phyloP scores from a whole-genome alignment of 2,888 invertebrate species.

The Scelioninae gen. 2 region DNA sequence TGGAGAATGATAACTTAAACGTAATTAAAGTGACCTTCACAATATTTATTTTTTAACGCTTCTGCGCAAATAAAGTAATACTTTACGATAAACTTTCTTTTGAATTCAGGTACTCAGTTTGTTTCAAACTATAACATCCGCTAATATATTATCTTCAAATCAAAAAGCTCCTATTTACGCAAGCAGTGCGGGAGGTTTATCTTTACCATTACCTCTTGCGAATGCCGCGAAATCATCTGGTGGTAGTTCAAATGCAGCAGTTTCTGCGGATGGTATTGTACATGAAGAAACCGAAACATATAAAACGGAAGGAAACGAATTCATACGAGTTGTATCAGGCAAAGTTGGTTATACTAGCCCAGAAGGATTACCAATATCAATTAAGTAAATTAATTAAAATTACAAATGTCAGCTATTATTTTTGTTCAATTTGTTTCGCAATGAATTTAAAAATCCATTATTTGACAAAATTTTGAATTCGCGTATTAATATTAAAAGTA shows the following conservation, averaged over 20 bases:
- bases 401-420: background rate
- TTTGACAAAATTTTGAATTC: too few species aligned
- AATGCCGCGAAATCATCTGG: slow-evolving; percentile 21
- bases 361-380: slow-evolving; percentile 71
- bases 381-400: slow-evolving; percentile 66
- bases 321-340: slow-evolving; percentile 70
- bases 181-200: slow-evolving; percentile 69
- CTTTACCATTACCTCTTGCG: slow-evolving; percentile 65
- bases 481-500: too few species aligned
- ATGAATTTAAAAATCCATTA: background rate
- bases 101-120: background rate
- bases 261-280: slow-evolving; percentile 65
- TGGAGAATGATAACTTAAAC: too few species aligned
- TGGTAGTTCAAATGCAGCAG: slow-evolving; percentile 33
- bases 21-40: too few species aligned
- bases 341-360: slow-evolving; percentile 71
- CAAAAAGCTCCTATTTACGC: slow-evolving; percentile 71
- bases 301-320: slow-evolving; percentile 69
- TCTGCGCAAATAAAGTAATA: too few species aligned
- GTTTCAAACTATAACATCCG: slow-evolving; percentile 42
- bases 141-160: slow-evolving; percentile 68
- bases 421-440: background rate
- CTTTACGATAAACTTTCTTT: too few species aligned
- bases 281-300: slow-evolving; percentile 67
- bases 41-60: too few species aligned